Evolutionary conservation across 1,140 invertebrate species (phyloP).

Genomic region (Ceratina japonica): DNA sequence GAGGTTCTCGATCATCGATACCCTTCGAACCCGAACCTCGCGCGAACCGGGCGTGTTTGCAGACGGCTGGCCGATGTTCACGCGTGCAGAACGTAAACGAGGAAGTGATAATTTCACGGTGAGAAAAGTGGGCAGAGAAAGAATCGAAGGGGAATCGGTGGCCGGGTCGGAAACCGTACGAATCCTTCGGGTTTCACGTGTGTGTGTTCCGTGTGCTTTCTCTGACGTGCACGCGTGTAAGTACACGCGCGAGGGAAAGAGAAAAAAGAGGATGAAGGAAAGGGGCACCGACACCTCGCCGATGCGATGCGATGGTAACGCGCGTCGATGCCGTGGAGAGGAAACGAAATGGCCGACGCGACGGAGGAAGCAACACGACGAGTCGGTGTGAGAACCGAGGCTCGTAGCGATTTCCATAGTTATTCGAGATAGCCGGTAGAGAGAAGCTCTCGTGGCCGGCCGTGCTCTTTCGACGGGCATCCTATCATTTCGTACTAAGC

Average conservation of each 20-base stretch:
- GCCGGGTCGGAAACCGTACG: conserved; percentile 33
- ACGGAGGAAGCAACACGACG: conserved; percentile 47
- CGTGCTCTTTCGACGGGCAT: conserved; percentile 53
- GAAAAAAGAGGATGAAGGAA: conserved; percentile 7
- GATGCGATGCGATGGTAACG: conserved; percentile 11
- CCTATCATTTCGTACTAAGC: conserved; percentile 64
- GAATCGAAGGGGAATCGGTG: neutral
- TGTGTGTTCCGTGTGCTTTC: too few species aligned
- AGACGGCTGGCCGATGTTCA: conserved; percentile 19
- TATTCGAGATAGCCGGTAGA: conserved; percentile 69
- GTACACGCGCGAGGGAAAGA: neutral
- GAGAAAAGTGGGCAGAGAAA: conserved; percentile 36
- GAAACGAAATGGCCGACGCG: conserved; percentile 53
- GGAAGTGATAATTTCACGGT: conserved; percentile 53
- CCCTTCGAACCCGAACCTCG: conserved; percentile 2
- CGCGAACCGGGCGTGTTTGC: neutral
- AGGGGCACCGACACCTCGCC: conserved; percentile 9
- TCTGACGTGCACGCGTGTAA: neutral
- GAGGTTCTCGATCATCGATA: conserved; percentile 30
- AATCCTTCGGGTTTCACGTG: conserved; percentile 1
- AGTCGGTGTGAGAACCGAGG: conserved; percentile 70
- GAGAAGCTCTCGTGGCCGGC: conserved; percentile 53
- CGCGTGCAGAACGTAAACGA: conserved; percentile 37
- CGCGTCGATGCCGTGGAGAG: conserved; percentile 44
- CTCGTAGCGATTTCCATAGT: conserved; percentile 71